Base-by-base conservation (phyloP, 2,888 invertebrate species). In the Saturnia pavonia region DNA sequence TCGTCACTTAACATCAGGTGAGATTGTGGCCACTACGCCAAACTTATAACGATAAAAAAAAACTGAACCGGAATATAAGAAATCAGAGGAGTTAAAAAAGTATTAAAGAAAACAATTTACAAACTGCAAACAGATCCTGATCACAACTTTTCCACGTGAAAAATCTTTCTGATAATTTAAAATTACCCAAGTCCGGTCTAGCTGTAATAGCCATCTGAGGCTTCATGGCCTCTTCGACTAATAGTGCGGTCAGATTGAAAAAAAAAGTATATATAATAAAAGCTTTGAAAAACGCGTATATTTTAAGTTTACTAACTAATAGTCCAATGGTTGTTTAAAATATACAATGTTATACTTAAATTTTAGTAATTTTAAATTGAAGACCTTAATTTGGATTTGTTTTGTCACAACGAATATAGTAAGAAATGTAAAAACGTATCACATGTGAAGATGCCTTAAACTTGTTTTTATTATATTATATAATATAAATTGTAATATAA, bases 81-180 rank as follows among this genome's bases (percentile, higher is more conserved):
- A 78, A 45, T 87, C 89, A 0, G 25, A 74, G 14, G 60, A 70
- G 34, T 85, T 87, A 71, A 72, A 81, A 79, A 72, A 42, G 25
- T 84, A 7, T 60, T 91, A 27, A 75, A 74, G 6, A 80, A 72
- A 25, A 81, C 80, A 0, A 68, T 82, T 11, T 71, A 51, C 16
- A 70, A 74, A 1, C 68, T 92, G 34, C 76, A 82, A 34, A 70
- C 51, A 11, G 78, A 85, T 70, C 90, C 91, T 0, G 9, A 72
- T 11, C 76, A 75, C 25, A 91, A 87, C 91, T 84, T 77, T 76
- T 82, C 1, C 85, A 87, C 72, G 72, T 92, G 0, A 87, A 85
- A 75, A 74, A 78, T 8, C 77, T 92, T 19, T 85, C 85, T 78
- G 83, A 88, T 19, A 74, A 76, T 3, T 72, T 91, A 16, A 85